A percentile compares a stretch with the other conserved stretches of the same genome.
These are phyloP conservation scores for Otus sunia DNA, from an alignment of 2,113 vertebrate genomes.

Conservation along the genomic window DNA sequence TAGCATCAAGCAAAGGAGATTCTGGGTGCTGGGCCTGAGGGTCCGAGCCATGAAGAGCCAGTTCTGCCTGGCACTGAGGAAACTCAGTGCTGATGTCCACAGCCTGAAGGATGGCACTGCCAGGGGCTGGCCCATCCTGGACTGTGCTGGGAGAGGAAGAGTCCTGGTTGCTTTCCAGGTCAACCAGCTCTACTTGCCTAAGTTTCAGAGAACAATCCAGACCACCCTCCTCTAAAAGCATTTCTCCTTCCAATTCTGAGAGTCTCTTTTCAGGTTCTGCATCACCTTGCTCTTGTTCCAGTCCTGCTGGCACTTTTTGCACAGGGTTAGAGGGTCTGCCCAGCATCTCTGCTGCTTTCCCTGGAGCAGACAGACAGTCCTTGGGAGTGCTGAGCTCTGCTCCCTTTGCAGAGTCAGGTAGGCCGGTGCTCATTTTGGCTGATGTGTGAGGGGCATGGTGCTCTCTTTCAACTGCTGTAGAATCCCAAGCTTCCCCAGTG, in stretches of 20 bases:
- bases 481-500: not conserved
- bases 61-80: not conserved
- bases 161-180: not conserved
- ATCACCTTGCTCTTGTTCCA: not conserved
- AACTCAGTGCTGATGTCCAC: not conserved
- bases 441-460: not conserved
- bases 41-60: not conserved
- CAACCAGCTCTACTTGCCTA: not conserved
- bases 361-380: not conserved
- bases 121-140: not conserved
- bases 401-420: not conserved
- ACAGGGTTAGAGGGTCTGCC: not conserved
- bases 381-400: not conserved
- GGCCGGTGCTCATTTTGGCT: constrained; percentile 5
- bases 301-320: not conserved
- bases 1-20: not conserved
- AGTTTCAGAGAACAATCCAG: not conserved
- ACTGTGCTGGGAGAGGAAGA: not conserved
- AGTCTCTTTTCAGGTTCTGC: not conserved
- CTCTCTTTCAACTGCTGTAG: not conserved
- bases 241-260: not conserved
- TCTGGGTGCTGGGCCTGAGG: not conserved
- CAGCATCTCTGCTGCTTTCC: constrained; percentile 3
- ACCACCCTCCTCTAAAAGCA: not conserved
- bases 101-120: not conserved